Conservation (phyloP, 64 coral and sea anemone species). For the Orbicella faveolata region DNA sequence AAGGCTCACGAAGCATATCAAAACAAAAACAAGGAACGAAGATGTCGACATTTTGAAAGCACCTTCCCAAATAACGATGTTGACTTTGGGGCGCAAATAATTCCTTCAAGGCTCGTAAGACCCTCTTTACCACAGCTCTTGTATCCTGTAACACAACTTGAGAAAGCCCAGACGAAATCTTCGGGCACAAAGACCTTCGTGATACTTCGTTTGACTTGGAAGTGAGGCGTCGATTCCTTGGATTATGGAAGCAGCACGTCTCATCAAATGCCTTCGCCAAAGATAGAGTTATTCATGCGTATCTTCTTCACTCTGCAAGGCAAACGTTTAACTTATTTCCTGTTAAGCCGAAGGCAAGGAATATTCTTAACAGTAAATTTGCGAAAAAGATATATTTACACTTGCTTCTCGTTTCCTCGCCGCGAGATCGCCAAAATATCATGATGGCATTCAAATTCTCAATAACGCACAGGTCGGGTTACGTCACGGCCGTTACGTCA, state of each 20-base stretch:
- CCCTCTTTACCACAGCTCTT: not conserved
- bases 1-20: conserved; percentile 1
- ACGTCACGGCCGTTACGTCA: not conserved
- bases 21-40: not conserved
- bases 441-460: not conserved
- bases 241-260: not conserved
- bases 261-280: not conserved
- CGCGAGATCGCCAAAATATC: not conserved
- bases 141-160: not conserved
- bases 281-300: not conserved
- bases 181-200: not conserved
- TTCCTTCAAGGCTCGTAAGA: not conserved
- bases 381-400: not conserved
- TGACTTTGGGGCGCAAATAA: not conserved
- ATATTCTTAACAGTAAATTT: not conserved
- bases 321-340: not conserved
- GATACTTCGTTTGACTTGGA: not conserved
- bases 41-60: not conserved
- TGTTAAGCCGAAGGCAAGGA: no score
- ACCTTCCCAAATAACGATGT: not conserved
- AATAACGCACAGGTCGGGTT: not conserved
- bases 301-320: conserved; percentile 6
- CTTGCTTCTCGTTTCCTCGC: not conserved
- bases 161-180: not conserved
- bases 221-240: not conserved